Percentiles rank a stretch among this genome's conserved stretches.
These are phyloP conservation scores for Acleris holmiana DNA, from an alignment of 2,888 invertebrate genomes.

Conservation along the genomic window DNA sequence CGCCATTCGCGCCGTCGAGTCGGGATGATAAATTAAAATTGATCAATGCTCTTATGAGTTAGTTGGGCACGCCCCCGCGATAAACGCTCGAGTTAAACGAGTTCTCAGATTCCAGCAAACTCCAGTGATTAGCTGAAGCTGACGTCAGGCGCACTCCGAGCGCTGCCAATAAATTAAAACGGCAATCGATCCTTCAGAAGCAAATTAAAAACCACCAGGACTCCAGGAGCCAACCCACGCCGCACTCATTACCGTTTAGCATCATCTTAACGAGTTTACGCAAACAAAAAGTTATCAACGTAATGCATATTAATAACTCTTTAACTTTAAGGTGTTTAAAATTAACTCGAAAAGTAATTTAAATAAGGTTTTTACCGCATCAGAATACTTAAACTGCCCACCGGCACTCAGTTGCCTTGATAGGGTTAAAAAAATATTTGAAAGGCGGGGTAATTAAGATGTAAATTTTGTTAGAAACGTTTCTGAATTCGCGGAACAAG, in stretches of 20 bases:
- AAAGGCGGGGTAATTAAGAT: conserved; percentile 50
- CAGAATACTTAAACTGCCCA: conserved; percentile 44
- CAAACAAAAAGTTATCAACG: conserved; percentile 46
- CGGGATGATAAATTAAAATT: conserved; percentile 24
- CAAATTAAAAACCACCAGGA: conserved; percentile 27
- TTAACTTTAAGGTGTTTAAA: conserved; percentile 47
- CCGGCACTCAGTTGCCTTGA: conserved; percentile 29
- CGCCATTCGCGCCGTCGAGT: conserved; percentile 3
- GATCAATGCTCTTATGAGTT: conserved; percentile 31
- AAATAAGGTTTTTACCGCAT: conserved; percentile 50
- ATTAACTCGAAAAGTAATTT: conserved; percentile 51
- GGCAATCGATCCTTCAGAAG: conserved; percentile 38
- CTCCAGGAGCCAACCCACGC: conserved; percentile 17
- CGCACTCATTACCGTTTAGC: conserved; percentile 22
- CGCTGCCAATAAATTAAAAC: conserved; percentile 46
- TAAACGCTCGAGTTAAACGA: conserved; percentile 44
- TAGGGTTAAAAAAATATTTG: conserved; percentile 43
- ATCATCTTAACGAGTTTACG: conserved; percentile 34
- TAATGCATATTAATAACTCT: conserved; percentile 49
- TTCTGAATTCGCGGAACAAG: conserved; percentile 38
- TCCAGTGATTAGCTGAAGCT: conserved; percentile 40
- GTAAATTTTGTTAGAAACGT: conserved; percentile 46
- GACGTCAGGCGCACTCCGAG: conserved; percentile 44
- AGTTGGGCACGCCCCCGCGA: conserved; percentile 28
- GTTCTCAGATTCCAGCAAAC: conserved; percentile 44